These are phyloP conservation scores for Pithys albifrons DNA, from an alignment of 2,113 vertebrate genomes.

Conservation along the genomic window DNA sequence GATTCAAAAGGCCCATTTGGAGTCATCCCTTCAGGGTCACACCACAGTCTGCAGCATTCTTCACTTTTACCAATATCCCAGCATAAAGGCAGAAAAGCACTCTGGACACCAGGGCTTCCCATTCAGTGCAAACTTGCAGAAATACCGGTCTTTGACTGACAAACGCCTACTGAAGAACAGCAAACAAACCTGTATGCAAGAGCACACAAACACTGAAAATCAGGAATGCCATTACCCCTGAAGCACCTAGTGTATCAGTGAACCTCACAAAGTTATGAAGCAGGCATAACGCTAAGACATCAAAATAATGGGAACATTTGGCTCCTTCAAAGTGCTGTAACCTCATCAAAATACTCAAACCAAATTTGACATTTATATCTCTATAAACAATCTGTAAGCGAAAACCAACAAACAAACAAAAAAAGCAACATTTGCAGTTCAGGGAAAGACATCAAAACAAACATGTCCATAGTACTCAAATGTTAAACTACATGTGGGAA, in stretches of 20 bases:
- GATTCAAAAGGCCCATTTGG: not conserved
- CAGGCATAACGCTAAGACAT: not conserved
- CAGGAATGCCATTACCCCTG: not conserved
- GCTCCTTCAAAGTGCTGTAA: not conserved
- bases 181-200: not conserved
- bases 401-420: not conserved
- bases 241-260: not conserved
- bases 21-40: not conserved
- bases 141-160: not conserved
- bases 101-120: not conserved
- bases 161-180: not conserved
- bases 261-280: not conserved
- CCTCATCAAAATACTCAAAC: not conserved
- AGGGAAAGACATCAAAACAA: slow-evolving; percentile 32
- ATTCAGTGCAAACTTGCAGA: not conserved
- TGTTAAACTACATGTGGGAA: slow-evolving; percentile 5
- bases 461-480: not conserved
- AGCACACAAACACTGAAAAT: not conserved
- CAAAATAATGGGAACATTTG: not conserved
- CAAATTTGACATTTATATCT: slow-evolving; percentile 18
- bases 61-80: not conserved
- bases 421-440: slow-evolving; percentile 21
- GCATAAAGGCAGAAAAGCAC: not conserved
- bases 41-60: not conserved
- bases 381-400: not conserved